Evolutionary conservation across 1,140 invertebrate species (phyloP).

Genomic region (Branchinecta lynchi): DNA sequence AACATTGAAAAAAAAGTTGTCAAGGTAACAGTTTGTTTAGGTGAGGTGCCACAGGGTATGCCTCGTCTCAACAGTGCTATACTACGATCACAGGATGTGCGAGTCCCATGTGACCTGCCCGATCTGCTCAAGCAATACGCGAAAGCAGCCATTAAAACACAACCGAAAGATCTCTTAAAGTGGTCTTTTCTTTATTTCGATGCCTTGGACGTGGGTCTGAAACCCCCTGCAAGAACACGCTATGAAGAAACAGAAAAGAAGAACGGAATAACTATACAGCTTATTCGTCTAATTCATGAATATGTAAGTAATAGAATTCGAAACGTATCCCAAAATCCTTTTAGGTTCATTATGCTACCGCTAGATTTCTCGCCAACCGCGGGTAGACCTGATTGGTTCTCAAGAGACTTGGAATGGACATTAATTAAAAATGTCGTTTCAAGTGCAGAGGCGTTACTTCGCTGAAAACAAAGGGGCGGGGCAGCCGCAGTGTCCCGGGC

Average conservation of each 20-base stretch:
- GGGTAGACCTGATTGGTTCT: no score
- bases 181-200: slow-evolving; percentile 70
- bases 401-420: no score
- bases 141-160: slow-evolving; percentile 74
- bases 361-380: no score
- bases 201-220: slow-evolving; percentile 41
- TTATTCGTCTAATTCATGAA: neutral
- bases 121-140: slow-evolving; percentile 66
- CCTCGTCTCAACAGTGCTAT: slow-evolving; percentile 27
- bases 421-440: no score
- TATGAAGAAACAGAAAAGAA: neutral
- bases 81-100: slow-evolving; percentile 36
- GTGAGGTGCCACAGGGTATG: no score
- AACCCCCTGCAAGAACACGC: slow-evolving; percentile 36
- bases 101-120: slow-evolving; percentile 62
- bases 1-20: no score
- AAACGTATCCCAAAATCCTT: no score
- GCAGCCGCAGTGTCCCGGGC: no score
- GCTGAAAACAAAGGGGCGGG: no score
- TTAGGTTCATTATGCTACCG: no score
- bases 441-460: no score
- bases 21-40: no score
- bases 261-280: neutral
- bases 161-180: slow-evolving; percentile 61
- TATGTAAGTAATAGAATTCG: neutral